A percentile compares a stretch with the other conserved stretches of the same genome.
phyloP scores from a whole-genome alignment of 2,888 invertebrate species.

The Scaptodrosophila latifasciaeformis region DNA sequence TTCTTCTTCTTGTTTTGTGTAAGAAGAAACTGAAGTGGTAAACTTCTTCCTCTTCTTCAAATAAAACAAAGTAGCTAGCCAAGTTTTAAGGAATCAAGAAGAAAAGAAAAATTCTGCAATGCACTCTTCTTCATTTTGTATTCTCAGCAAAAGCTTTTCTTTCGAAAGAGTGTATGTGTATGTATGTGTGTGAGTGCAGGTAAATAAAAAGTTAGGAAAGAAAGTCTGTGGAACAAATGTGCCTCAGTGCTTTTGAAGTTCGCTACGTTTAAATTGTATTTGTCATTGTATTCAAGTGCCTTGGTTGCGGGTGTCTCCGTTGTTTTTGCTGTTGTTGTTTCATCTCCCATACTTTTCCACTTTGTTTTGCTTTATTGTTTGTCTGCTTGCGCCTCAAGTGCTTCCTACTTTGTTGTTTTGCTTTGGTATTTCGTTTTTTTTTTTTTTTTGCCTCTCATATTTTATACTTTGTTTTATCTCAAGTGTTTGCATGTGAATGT shows the following conservation, averaged over 20 bases:
- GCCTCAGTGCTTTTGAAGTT: conserved; percentile 43
- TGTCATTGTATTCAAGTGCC: conserved; percentile 50
- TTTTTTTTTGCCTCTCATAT: too few species aligned
- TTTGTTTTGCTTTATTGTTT: conserved; percentile 14
- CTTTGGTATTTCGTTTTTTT: too few species aligned
- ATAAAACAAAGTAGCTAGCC: too few species aligned
- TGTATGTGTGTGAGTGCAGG: conserved; percentile 13
- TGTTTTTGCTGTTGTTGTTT: conserved; percentile 13
- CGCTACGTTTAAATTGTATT: conserved; percentile 45
- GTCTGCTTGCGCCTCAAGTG: conserved; percentile 32
- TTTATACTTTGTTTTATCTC: conserved; percentile 50
- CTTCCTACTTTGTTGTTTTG: conserved; percentile 33
- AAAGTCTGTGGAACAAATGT: conserved; percentile 29
- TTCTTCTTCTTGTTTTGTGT: too few species aligned
- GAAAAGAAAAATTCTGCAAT: too few species aligned
- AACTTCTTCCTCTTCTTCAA: too few species aligned
- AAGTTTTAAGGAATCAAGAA: too few species aligned
- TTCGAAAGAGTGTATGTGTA: too few species aligned
- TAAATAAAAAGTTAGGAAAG: conserved; percentile 24
- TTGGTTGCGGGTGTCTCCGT: conserved; percentile 16
- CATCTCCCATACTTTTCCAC: too few species aligned
- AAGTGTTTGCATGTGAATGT: background rate
- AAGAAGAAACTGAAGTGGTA: too few species aligned
- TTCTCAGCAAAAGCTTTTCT: too few species aligned
- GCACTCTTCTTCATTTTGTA: too few species aligned